Base-by-base conservation (phyloP, 2,113 vertebrate species). In the Prionailurus viverrinus region DNA sequence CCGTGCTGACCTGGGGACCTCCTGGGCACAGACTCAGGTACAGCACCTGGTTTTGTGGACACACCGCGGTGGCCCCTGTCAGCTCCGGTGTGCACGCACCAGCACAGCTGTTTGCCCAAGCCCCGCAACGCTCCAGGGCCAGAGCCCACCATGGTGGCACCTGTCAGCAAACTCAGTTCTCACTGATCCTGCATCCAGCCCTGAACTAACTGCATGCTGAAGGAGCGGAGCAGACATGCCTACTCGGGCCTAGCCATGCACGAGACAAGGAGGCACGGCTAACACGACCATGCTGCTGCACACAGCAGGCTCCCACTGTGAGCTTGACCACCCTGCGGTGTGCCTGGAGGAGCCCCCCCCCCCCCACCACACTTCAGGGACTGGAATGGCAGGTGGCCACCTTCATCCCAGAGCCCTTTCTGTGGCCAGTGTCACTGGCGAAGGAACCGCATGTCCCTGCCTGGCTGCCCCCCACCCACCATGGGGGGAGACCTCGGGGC, bases 31-130 rank as follows among this genome's bases (percentile, higher is more conserved):
- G 58, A 33, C 31, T 6, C 66, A 18, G 48, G 76, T 27, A 53
- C 12, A 27, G 14, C 73, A 6, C 66, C 18, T 33, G 29, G 14
- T 61, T 91, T 36, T 55, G 33, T 1, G 18, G 79, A 7, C 23
- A 18, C 29, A 45, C 45, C 8, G 45, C 45, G 7, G 45, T 1
- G 45, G 45, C 45, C 45, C 45, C 8, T 45, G 45, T 45, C 45
- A 7, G 45, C 45, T 76, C 58, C 71, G 9, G 7, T 68, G 21
- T 76, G 33, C 1, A 14, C 1, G 10, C 25, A 29, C 33, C 61
- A 31, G 14, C 4, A 4, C 0, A 19, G 65, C 15, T 1, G 18
- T 19, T 31, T 2, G n/a, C 3, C 23, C 0, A 2, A 73, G 65
- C 51, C 58, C 2, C 2, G 0, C 0, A 55, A 27, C 12, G 1